Conservation (phyloP, 92 coral and sea anemone genomes). For the Parazoanthus swiftii region DNA sequence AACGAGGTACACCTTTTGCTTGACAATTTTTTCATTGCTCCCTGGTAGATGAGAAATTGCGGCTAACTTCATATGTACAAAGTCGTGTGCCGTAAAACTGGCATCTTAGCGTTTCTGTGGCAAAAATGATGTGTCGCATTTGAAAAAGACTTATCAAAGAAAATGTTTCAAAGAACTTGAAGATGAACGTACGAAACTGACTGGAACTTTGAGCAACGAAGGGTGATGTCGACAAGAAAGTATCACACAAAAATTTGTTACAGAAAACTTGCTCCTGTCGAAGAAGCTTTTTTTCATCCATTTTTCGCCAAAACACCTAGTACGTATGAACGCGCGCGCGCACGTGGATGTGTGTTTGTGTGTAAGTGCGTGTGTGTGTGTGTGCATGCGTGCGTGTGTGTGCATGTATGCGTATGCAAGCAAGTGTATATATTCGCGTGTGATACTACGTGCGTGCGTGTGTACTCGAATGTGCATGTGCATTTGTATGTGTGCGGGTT, state of each 20-base stretch:
- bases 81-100: constrained; percentile 9
- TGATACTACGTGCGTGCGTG: not conserved
- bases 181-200: not conserved
- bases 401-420: too few relatives aligned
- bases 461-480: not conserved
- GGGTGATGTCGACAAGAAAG: constrained; percentile 9
- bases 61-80: constrained; percentile 7
- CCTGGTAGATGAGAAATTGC: constrained; percentile 8
- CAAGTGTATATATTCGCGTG: not conserved
- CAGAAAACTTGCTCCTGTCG: constrained; percentile 9
- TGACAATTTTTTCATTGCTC: constrained; percentile 6
- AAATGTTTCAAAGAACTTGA: constrained; percentile 5
- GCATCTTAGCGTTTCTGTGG: constrained; percentile 9
- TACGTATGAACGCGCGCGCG: constrained; percentile 1
- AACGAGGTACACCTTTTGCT: constrained; percentile 8
- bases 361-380: not conserved
- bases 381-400: too few relatives aligned
- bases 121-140: constrained; percentile 7
- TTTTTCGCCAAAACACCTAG: constrained; percentile 8
- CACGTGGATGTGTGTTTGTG: not conserved
- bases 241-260: constrained; percentile 5
- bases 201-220: not conserved
- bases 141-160: constrained; percentile 5
- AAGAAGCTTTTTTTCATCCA: constrained; percentile 6
- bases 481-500: not conserved